Percentiles rank a stretch among this genome's conserved stretches.
Conservation (phyloP, 2,113 vertebrate genomes). For the Panthera uncia region DNA sequence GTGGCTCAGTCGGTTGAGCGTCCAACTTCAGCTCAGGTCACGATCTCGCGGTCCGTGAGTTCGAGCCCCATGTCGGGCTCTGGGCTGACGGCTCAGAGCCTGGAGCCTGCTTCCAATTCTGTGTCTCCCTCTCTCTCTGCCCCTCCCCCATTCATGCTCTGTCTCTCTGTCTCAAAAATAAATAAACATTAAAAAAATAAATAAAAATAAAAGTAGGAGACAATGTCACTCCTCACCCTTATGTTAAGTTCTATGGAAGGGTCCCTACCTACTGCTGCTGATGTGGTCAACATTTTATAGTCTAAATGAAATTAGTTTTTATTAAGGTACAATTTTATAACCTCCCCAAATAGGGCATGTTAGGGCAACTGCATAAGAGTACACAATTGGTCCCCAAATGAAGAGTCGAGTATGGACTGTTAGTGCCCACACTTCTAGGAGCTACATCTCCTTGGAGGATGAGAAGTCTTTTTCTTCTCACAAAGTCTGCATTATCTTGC, state of each 20-base stretch:
- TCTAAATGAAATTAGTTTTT: background rate
- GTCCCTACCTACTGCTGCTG: background rate
- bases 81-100: no score
- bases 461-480: background rate
- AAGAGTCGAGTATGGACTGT: background rate
- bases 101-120: no score
- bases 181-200: no score
- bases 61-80: no score
- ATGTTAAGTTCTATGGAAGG: background rate
- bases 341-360: background rate
- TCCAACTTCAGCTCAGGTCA: no score
- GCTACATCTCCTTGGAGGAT: background rate
- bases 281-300: background rate
- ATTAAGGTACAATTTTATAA: background rate
- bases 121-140: no score
- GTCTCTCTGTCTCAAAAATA: no score
- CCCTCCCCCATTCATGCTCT: no score
- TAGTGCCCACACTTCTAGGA: background rate
- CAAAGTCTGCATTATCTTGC: background rate
- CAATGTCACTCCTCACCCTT: background rate
- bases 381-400: background rate
- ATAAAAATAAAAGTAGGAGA: background rate
- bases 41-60: no score
- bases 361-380: background rate
- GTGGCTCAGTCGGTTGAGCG: no score